Evolutionary conservation across 2,797 vertebrate genomes (phyloP).

Genomic region (Sebastiscus albofasciatus): DNA sequence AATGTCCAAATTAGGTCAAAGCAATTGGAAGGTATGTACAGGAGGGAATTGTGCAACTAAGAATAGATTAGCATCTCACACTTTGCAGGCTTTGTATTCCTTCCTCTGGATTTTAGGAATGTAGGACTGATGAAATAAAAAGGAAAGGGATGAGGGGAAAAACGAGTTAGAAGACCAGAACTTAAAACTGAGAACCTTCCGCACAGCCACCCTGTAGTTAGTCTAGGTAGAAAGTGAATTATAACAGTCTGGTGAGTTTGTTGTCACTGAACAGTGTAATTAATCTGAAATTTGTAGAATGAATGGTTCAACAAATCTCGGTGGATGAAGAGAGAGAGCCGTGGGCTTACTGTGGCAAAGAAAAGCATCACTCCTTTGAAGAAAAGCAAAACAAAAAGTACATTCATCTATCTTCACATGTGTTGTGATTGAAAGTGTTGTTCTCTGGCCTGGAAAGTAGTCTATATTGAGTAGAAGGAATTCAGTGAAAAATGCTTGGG

Average conservation of each 20-base stretch:
- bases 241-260: neutral
- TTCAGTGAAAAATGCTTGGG: constrained; percentile 10
- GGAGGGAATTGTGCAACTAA: constrained; percentile 46
- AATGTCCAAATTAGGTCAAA: constrained; percentile 59
- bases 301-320: neutral
- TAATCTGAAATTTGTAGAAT: constrained; percentile 17
- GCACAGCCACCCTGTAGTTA: neutral
- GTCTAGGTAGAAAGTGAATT: neutral
- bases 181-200: neutral
- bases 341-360: constrained; percentile 10
- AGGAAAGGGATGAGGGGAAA: neutral
- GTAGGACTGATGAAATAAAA: neutral
- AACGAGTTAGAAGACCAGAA: neutral
- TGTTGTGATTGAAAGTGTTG: constrained; percentile 26
- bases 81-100: neutral
- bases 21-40: constrained; percentile 23
- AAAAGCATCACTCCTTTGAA: neutral
- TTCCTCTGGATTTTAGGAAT: neutral
- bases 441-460: constrained; percentile 14
- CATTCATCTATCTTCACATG: constrained; percentile 24
- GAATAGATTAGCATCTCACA: constrained; percentile 50
- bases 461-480: constrained; percentile 8
- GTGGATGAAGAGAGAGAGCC: neutral
- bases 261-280: constrained; percentile 8
- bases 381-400: constrained; percentile 4